These are phyloP conservation scores for Akabosia matsudoensis DNA, from an alignment of 1,140 invertebrate species.

Conservation along the genomic window DNA sequence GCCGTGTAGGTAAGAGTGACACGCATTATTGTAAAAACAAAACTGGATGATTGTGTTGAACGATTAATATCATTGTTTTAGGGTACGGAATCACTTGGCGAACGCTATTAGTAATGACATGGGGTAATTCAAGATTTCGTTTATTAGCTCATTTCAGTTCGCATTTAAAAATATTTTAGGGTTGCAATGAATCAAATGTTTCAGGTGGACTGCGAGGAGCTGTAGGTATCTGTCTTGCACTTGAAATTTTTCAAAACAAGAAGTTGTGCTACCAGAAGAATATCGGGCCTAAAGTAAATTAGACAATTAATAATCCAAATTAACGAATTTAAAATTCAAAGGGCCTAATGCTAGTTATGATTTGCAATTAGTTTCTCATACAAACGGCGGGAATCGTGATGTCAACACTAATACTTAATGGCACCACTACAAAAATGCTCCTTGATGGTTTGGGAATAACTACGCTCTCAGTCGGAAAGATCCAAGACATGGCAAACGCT, in stretches of 20 bases:
- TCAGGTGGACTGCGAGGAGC: constrained; percentile 54
- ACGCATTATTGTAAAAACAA: no score
- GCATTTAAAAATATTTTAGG: no score
- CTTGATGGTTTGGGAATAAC: constrained; percentile 53
- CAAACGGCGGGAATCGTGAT: constrained; percentile 54
- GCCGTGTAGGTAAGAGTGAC: no score
- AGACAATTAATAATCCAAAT: no score
- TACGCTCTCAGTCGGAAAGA: constrained; percentile 51
- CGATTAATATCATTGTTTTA: no score
- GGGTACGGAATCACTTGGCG: constrained; percentile 54
- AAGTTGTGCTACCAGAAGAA: constrained; percentile 46
- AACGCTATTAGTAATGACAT: constrained; percentile 42
- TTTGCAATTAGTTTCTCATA: constrained; percentile 52
- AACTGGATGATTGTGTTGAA: no score
- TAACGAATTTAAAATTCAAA: no score
- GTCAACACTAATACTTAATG: constrained; percentile 54
- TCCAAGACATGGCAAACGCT: constrained; percentile 53
- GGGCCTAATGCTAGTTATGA: no score
- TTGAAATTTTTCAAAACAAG: constrained; percentile 49
- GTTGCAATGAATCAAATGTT: no score
- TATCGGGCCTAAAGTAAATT: constrained; percentile 36
- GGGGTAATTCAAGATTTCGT: constrained; percentile 33
- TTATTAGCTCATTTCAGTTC: neutral
- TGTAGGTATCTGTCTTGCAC: constrained; percentile 52
- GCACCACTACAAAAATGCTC: constrained; percentile 51